Evolutionary conservation across 2,888 invertebrate species (phyloP).

Genomic region (Leptogaster cylindrica): DNA sequence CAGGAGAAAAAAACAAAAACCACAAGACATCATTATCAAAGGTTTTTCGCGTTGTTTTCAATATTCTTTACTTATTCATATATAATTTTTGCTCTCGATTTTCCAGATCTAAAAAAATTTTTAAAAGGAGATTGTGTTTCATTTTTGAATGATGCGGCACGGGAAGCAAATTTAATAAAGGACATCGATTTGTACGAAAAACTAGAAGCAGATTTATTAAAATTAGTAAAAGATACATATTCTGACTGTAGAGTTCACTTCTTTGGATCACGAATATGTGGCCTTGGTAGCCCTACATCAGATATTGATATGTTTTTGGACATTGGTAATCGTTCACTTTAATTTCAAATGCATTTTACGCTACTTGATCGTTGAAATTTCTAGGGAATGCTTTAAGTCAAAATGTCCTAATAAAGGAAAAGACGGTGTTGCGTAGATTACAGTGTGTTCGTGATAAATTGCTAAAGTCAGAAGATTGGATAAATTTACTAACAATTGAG

Average conservation of each 20-base stretch:
- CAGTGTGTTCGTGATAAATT: too few species aligned
- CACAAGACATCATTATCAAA: too few species aligned
- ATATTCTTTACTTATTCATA: too few species aligned
- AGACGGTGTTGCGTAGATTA: constrained; percentile 53
- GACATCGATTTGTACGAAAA: constrained; percentile 53
- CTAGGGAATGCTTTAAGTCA: neutral
- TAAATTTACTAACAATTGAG: too few species aligned
- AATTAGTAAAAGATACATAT: constrained; percentile 50
- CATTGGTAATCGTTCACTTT: constrained; percentile 54
- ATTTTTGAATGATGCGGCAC: neutral
- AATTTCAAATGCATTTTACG: too few species aligned
- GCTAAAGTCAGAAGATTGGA: too few species aligned
- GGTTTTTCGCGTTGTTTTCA: too few species aligned
- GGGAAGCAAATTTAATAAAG: constrained; percentile 51
- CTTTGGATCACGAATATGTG: constrained; percentile 69
- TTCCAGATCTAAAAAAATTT: neutral
- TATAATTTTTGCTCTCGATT: too few species aligned
- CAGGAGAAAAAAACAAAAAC: too few species aligned
- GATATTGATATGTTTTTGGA: constrained; percentile 67
- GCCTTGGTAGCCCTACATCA: constrained; percentile 63
- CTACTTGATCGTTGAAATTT: neutral
- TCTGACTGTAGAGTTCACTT: constrained; percentile 62
- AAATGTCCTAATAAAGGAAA: constrained; percentile 54
- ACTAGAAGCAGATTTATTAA: constrained; percentile 52
- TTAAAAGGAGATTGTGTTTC: neutral